Evolutionary conservation across 2,797 vertebrate genomes (phyloP).

Genomic region (Sebastiscus tertius): DNA sequence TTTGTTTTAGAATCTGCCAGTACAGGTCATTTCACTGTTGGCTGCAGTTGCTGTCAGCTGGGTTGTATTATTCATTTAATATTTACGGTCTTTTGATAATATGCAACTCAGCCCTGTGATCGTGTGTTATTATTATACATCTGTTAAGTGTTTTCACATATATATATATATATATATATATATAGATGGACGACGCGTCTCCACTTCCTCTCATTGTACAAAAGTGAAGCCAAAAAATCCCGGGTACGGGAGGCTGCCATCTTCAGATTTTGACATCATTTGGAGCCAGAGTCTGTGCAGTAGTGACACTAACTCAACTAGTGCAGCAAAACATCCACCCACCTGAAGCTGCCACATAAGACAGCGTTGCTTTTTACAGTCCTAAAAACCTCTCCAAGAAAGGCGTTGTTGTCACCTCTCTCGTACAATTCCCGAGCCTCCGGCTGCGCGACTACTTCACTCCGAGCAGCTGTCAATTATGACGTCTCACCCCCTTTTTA

Average conservation of each 20-base stretch:
- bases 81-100: not conserved
- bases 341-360: not conserved
- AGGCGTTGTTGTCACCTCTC: not conserved
- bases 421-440: no score
- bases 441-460: no score
- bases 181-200: no score
- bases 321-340: not conserved
- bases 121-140: not conserved
- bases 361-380: not conserved
- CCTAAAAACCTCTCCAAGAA: not conserved
- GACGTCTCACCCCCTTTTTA: no score
- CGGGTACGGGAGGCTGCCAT: accelerated
- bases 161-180: no score
- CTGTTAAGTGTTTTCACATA: not conserved
- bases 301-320: not conserved
- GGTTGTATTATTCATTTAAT: constrained; percentile 8
- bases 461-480: no score
- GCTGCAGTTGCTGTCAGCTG: not conserved
- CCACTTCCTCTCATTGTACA: no score
- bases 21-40: not conserved
- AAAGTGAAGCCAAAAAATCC: no score
- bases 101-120: not conserved
- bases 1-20: not conserved
- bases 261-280: no score
- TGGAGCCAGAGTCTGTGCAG: no score